phyloP scores from a whole-genome alignment of 2,888 invertebrate genomes.

The Labia minor region DNA sequence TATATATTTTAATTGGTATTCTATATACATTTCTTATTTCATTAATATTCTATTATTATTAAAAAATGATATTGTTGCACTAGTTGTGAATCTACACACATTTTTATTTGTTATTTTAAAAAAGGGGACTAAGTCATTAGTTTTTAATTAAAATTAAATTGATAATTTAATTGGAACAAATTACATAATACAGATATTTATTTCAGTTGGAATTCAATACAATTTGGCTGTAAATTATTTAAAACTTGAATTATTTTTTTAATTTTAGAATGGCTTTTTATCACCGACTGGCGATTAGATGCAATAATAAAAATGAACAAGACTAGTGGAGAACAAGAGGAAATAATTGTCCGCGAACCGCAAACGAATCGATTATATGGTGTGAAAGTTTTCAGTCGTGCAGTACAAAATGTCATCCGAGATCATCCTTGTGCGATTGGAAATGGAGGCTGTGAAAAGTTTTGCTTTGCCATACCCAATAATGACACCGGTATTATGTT shows the following conservation, averaged over 20 bases:
- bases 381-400: slow-evolving; percentile 73
- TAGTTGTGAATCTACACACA: too few relatives aligned
- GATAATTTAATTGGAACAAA: neutral
- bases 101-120: too few relatives aligned
- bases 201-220: too few relatives aligned
- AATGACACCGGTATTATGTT: slow-evolving; percentile 40
- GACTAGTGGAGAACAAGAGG: slow-evolving; percentile 74
- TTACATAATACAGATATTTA: neutral
- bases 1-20: neutral
- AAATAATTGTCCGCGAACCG: slow-evolving; percentile 75
- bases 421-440: slow-evolving; percentile 72
- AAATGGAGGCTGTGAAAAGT: slow-evolving; percentile 86
- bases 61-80: too few relatives aligned
- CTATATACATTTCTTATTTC: neutral
- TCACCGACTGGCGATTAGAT: slow-evolving; percentile 93
- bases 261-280: slow-evolving; percentile 73
- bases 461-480: slow-evolving; percentile 82
- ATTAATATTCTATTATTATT: neutral
- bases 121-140: too few relatives aligned
- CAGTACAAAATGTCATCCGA: slow-evolving; percentile 55
- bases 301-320: slow-evolving; percentile 87
- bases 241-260: too few relatives aligned
- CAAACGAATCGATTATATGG: slow-evolving; percentile 85
- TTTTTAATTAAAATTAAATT: neutral
- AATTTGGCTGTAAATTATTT: too few relatives aligned